phyloP scores from a whole-genome alignment of 2,888 invertebrate species.

The Drosophila peninsularis region DNA sequence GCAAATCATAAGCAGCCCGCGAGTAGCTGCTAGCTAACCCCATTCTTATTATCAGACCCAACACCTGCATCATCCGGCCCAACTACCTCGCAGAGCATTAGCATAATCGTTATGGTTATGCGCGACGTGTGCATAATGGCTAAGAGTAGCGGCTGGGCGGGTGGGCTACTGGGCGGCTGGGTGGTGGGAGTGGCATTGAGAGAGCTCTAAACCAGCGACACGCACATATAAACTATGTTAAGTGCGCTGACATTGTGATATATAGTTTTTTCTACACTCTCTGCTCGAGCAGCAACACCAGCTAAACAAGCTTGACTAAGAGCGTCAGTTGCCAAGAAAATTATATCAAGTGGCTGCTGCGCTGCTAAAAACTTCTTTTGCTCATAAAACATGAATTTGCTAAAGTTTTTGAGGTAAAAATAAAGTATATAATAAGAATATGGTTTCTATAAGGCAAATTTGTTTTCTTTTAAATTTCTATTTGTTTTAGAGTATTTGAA shows the following conservation, averaged over 20 bases:
- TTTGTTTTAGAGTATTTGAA: too few species aligned
- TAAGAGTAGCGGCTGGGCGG: neutral
- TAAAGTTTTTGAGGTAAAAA: neutral
- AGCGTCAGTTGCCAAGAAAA: conserved; percentile 6
- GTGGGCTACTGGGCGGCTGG: too few species aligned
- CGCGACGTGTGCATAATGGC: conserved; percentile 77
- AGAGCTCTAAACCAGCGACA: conserved; percentile 49
- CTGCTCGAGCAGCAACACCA: conserved; percentile 13
- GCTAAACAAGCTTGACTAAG: conserved; percentile 8
- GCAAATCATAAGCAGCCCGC: conserved; percentile 66
- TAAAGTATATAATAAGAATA: too few species aligned
- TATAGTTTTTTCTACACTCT: conserved; percentile 56
- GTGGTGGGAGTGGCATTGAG: neutral
- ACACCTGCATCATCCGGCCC: conserved; percentile 10
- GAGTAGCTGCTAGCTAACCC: conserved; percentile 36
- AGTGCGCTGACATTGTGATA: conserved; percentile 75
- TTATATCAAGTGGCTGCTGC: conserved; percentile 3
- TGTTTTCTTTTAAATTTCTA: too few species aligned
- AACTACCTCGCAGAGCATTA: conserved; percentile 60
- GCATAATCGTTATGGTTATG: conserved; percentile 80
- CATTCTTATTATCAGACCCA: conserved; percentile 28
- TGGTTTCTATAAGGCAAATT: too few species aligned
- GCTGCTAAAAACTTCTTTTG: neutral
- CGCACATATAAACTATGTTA: conserved; percentile 73
- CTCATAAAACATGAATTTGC: neutral